Conservation (phyloP, 2,888 invertebrate species). For the Ornithoptera alexandrae region DNA sequence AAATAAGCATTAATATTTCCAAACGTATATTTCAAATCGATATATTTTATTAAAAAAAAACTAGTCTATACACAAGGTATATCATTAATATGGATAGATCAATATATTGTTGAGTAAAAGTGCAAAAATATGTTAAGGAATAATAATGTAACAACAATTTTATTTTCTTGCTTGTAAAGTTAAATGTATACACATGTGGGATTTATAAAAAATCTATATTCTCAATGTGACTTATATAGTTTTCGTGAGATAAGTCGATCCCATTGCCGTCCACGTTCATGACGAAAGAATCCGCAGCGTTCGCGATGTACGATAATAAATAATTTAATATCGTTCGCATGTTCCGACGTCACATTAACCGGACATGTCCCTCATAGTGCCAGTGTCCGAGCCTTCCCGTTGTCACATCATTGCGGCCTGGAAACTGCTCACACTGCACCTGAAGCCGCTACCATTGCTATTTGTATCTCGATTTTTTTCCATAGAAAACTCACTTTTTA, state of each 20-base stretch:
- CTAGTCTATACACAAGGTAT: too few species aligned
- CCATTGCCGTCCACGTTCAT: conserved; percentile 6
- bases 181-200: too few species aligned
- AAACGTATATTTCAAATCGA: not conserved
- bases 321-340: conserved; percentile 52
- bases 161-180: too few species aligned
- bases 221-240: not conserved
- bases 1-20: conserved; percentile 1
- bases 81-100: too few species aligned
- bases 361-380: conserved; percentile 59
- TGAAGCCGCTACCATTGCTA: conserved; percentile 39
- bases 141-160: too few species aligned
- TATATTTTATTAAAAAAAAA: too few species aligned
- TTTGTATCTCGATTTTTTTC: conserved; percentile 3
- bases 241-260: not conserved
- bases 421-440: conserved; percentile 53
- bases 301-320: conserved; percentile 46
- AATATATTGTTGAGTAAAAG: too few species aligned
- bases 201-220: too few species aligned
- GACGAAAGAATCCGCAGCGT: conserved; percentile 31
- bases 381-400: conserved; percentile 51
- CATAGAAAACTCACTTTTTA: not conserved
- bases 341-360: conserved; percentile 55
- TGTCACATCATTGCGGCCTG: conserved; percentile 57
- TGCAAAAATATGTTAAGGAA: too few species aligned